Conservation (phyloP, 2,113 vertebrate genomes). For the Sardina pilchardus region DNA sequence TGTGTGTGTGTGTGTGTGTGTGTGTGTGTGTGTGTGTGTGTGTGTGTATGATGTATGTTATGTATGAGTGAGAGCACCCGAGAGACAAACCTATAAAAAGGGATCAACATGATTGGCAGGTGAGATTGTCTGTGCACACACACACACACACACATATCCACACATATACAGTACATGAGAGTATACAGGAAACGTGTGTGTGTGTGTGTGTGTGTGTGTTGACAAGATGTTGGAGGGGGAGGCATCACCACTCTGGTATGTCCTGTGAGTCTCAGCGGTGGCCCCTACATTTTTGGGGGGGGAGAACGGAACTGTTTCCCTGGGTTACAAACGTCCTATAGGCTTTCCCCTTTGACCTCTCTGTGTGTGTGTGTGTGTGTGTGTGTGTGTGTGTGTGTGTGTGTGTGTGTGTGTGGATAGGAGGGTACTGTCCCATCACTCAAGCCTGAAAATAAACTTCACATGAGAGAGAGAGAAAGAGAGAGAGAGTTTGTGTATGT, state of each 20-base stretch:
- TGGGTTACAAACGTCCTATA: neutral
- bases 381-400: conserved; percentile 1
- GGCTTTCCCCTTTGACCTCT: neutral
- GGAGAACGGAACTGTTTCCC: neutral
- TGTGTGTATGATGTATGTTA: neutral
- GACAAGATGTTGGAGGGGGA: neutral
- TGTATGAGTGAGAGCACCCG: neutral
- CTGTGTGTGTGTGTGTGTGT: neutral
- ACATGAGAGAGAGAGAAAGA: conserved; percentile 24
- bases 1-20: conserved; percentile 30
- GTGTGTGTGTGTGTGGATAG: neutral
- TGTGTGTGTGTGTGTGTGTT: conserved; percentile 20
- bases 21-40: conserved; percentile 5
- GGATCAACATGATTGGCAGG: conserved; percentile 20
- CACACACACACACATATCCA: neutral
- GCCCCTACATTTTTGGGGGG: neutral
- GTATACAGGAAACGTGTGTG: neutral
- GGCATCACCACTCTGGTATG: conserved; percentile 26
- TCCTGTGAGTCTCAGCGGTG: conserved; percentile 24
- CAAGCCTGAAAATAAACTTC: neutral
- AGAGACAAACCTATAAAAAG: neutral
- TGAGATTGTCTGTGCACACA: neutral
- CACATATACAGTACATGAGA: neutral
- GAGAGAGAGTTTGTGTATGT: neutral
- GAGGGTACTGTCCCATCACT: neutral